phyloP scores from a whole-genome alignment of 2,797 vertebrate species.

The Rhinella marina region DNA sequence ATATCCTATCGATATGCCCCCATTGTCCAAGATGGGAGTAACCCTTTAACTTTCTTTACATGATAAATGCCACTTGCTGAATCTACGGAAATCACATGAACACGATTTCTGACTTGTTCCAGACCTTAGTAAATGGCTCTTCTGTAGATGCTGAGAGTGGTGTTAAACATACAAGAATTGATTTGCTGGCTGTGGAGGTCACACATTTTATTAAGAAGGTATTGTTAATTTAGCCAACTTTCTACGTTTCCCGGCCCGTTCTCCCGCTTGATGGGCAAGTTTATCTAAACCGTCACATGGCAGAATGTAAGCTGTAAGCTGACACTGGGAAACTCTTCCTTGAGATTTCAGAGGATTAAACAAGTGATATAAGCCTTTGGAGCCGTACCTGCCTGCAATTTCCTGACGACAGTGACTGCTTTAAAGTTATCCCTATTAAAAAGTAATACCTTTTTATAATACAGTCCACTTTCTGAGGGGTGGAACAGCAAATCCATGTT shows the following conservation, averaged over 20 bases:
- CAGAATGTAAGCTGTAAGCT: conserved; percentile 24
- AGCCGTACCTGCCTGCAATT: background rate
- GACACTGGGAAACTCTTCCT: conserved; percentile 18
- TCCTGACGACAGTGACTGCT: background rate
- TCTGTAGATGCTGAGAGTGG: too few species aligned
- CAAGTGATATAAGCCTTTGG: conserved; percentile 16
- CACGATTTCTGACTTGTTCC: too few species aligned
- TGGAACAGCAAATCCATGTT: background rate
- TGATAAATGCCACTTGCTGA: too few species aligned
- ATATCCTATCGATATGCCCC: too few species aligned
- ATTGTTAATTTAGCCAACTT: background rate
- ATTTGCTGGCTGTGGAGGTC: background rate
- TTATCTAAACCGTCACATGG: conserved; percentile 22
- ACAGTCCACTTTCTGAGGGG: background rate
- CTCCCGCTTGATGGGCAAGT: background rate
- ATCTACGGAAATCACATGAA: too few species aligned
- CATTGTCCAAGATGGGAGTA: too few species aligned
- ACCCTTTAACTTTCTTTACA: too few species aligned
- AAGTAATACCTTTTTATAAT: background rate
- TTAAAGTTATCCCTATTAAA: background rate
- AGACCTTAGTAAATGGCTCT: too few species aligned
- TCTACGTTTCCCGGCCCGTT: too few species aligned
- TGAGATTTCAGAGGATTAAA: conserved; percentile 39
- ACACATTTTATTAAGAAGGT: background rate
- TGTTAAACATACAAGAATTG: too few species aligned